Conservation (phyloP, 1,140 invertebrate species). For the Calosoma granatense region DNA sequence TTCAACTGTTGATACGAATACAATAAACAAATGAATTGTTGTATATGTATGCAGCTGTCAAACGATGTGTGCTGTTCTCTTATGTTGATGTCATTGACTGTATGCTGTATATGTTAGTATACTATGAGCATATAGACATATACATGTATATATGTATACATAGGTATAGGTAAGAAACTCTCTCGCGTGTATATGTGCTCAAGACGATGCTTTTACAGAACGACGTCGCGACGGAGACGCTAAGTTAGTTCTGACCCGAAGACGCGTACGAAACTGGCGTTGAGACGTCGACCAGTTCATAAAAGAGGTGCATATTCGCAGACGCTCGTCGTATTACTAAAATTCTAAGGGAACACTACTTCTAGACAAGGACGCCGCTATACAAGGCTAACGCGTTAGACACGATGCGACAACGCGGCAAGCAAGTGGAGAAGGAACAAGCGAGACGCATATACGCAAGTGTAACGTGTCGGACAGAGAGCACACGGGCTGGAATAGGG, state of each 20-base stretch:
- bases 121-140: no score
- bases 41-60: no score
- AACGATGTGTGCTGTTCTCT: no score
- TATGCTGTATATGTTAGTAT: no score
- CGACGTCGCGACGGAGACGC: no score
- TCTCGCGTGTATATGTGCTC: no score
- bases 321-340: not conserved
- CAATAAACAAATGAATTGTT: no score
- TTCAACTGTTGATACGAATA: no score
- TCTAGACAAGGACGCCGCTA: not conserved
- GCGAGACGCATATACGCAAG: constrained; percentile 28
- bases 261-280: not conserved
- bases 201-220: no score
- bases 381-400: constrained; percentile 14
- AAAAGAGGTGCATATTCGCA: not conserved
- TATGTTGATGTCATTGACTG: no score
- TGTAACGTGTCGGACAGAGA: constrained; percentile 33
- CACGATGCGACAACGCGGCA: constrained; percentile 25
- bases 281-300: not conserved
- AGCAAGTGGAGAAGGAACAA: constrained; percentile 21
- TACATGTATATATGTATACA: no score
- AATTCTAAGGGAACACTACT: not conserved
- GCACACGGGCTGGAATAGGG: constrained; percentile 29
- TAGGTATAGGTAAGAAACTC: no score
- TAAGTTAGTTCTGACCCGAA: not conserved